These are phyloP conservation scores for Chrysemys picta DNA, from an alignment of 2,113 vertebrate genomes.

Conservation along the genomic window DNA sequence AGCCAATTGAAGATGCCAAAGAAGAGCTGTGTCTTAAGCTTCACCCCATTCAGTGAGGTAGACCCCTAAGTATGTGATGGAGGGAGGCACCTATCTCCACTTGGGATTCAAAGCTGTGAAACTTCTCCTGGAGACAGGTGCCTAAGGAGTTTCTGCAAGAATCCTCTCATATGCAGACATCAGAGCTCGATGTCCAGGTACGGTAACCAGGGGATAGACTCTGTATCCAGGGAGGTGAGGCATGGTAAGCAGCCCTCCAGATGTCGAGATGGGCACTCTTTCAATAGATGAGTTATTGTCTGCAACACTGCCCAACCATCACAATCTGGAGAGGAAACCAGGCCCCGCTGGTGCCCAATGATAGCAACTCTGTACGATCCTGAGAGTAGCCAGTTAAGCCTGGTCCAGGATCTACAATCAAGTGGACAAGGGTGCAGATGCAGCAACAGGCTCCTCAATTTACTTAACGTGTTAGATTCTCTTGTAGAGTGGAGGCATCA, in stretches of 20 bases:
- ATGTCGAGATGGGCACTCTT: neutral
- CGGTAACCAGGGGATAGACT: neutral
- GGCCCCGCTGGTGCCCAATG: neutral
- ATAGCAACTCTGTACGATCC: neutral
- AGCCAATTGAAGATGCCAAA: neutral
- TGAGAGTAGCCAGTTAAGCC: too few relatives aligned
- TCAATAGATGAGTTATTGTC: neutral
- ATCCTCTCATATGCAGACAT: neutral
- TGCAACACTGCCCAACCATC: neutral
- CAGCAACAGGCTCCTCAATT: neutral
- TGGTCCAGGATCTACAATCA: neutral
- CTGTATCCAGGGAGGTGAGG: neutral
- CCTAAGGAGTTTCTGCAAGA: neutral
- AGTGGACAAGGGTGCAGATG: neutral
- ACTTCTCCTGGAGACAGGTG: neutral
- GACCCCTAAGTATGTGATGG: neutral
- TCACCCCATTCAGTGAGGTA: neutral
- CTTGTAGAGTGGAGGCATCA: too few relatives aligned
- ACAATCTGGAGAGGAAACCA: neutral
- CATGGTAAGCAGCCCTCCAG: neutral
- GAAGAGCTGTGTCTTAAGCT: neutral
- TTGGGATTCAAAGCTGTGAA: neutral
- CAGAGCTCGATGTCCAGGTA: neutral
- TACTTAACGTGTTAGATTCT: neutral
- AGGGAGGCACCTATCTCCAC: neutral